Percentiles rank a stretch among this genome's conserved stretches.
Evolutionary conservation across 2,888 invertebrate species (phyloP).

Genomic region (Octonoba sinensis): DNA sequence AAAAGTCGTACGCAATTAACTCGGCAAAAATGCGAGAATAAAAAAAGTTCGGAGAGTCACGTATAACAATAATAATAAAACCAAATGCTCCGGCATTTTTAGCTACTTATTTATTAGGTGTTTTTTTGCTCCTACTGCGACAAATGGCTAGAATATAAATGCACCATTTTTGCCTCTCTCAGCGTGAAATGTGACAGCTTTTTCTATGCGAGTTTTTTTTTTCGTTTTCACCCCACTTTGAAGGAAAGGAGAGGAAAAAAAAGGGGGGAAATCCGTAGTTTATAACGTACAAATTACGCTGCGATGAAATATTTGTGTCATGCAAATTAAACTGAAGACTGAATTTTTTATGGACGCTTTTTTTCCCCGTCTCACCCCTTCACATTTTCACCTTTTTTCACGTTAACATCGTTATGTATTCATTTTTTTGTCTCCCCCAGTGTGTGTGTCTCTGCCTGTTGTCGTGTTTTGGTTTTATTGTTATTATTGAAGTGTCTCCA

Average conservation of each 20-base stretch:
- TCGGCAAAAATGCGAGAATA: neutral
- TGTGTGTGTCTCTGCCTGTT: neutral
- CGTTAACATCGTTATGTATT: conserved; percentile 51
- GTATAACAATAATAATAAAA: conserved; percentile 54
- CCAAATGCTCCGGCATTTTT: conserved; percentile 45
- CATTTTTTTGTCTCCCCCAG: conserved; percentile 21
- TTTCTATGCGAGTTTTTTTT: conserved; percentile 10
- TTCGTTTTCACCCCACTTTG: conserved; percentile 2
- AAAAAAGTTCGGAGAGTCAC: conserved; percentile 30
- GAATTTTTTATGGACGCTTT: conserved; percentile 9
- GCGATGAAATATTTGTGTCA: conserved; percentile 59
- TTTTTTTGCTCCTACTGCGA: conserved; percentile 32
- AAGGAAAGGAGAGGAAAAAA: conserved; percentile 18
- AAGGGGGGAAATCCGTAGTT: conserved; percentile 20
- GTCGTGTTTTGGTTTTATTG: conserved; percentile 38
- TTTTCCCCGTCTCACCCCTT: conserved; percentile 9
- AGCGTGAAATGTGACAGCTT: conserved; percentile 33
- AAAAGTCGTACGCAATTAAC: conserved; percentile 24
- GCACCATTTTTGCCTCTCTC: conserved; percentile 34
- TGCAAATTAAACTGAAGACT: conserved; percentile 53
- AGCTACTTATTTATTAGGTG: conserved; percentile 48
- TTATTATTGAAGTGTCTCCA: conserved; percentile 16
- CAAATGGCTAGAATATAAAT: conserved; percentile 57
- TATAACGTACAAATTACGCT: conserved; percentile 60
- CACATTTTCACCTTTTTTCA: conserved; percentile 25